Conservation (phyloP, 2,113 vertebrate species). For the Macrotus californicus region DNA sequence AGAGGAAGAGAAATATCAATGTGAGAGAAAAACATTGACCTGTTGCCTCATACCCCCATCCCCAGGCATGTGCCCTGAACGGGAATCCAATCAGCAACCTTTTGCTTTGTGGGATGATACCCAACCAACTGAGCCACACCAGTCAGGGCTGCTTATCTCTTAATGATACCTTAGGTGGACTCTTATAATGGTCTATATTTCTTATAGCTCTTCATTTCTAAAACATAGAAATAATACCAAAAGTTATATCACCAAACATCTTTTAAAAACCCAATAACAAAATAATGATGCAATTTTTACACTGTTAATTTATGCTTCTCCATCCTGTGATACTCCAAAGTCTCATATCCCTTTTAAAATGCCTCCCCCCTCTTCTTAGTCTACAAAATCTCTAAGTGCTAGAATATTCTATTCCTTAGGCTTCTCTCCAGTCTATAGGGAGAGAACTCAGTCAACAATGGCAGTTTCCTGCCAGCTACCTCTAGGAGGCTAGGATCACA, state of each 20-base stretch:
- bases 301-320: constrained; percentile 3
- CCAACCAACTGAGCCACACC: too few relatives aligned
- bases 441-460: constrained; percentile 54
- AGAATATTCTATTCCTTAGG: constrained; percentile 63
- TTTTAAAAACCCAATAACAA: constrained; percentile 3
- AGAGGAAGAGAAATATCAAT: too few relatives aligned
- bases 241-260: neutral
- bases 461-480: constrained; percentile 58
- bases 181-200: neutral
- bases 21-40: too few relatives aligned
- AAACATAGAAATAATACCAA: constrained; percentile 2
- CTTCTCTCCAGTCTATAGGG: constrained; percentile 58
- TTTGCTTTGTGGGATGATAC: too few relatives aligned
- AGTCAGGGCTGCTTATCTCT: neutral
- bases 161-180: neutral
- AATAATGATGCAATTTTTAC: neutral
- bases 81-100: too few relatives aligned
- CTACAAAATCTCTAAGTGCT: constrained; percentile 41
- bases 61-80: too few relatives aligned
- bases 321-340: constrained; percentile 17
- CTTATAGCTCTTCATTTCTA: neutral
- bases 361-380: neutral
- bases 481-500: constrained; percentile 43
- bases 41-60: too few relatives aligned
- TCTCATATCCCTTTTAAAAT: constrained; percentile 30